Base-by-base conservation (phyloP, 2,797 vertebrate genomes). In the Gorsachius magnificus region DNA sequence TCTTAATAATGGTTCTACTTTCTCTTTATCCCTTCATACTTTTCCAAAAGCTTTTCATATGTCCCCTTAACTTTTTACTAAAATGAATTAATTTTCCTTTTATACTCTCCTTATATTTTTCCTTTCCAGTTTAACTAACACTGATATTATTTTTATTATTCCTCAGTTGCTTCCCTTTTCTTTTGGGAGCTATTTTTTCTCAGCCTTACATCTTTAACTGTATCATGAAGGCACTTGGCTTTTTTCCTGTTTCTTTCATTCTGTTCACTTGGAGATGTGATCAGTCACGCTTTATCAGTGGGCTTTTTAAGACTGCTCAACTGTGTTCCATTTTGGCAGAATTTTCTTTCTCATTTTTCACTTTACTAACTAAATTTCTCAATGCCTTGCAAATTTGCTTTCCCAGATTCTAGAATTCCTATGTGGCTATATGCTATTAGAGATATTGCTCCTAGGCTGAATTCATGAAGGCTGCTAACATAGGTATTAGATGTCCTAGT, bases 191-290 rank as follows among this genome's bases (percentile, higher is more conserved):
- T 89, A 6, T 36, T 61, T 33, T 79, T 68, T 51, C 58, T 90
- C 48, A 90, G 68, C 48, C 36, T 94, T 83, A 72, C 38, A 90
- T 90, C 46, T 95, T 90, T 43, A 90, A 74, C 56, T 38, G 50
- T 41, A 90, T 68, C 61, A 81, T 80, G 60, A 83, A 93, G 50
- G 41, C 57, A 38, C 81, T 80, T 83, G 64, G 45, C 6, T 87
- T 92, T 94, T 90, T 92, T 90, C 45, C 58, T 50, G 6, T 64
- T 93, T 84, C 83, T 77, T 90, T 92, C 77, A 89, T 80, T 95
- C 74, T 92, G 48, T 82, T 95, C 81, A 29, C 41, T 94, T 54
- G 61, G 83, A 92, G 69, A 84, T 89, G 63, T 77, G 83, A 84
- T 89, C 93, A 94, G 74, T 90, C 88, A 89, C 87, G 88, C 77